Evolutionary conservation across 2,888 invertebrate species (phyloP), one percentile per base, ranked within the genome.

Genomic region (Orchesella flavescens): DNA sequence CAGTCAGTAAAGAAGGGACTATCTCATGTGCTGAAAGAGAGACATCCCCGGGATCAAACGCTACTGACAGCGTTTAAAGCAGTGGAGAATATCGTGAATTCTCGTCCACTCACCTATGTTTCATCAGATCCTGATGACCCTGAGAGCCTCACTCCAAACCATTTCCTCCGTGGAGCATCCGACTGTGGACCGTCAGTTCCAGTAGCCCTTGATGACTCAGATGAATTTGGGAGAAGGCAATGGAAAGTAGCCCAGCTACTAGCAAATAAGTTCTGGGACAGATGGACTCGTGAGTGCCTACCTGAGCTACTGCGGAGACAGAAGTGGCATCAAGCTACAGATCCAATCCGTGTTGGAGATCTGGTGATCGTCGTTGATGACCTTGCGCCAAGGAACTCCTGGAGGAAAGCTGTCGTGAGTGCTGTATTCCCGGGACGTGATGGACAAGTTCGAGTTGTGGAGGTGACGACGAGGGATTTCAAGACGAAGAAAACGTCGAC

Each of bases 311-410:
- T 72, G 15, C 1, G 15, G 1, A 1, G 79, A 13, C n/a, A 53
- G 19, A 72, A 79, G 44, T 79, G 79, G 79, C 15, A 53, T n/a
- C 12, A 34, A 0, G n/a, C 19, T 4, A 21, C 23, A 0, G 68
- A 61, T 15, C 71, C 79, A 7, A 12, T 79, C 1, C 1, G 65
- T 23, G 57, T 63, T n/a, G 79, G 72, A 49, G 79, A 72, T 17
- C 10, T 79, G 10, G 79, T 79, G 13, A 17, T 65, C 23, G n/a
- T 79, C 21, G 63, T 79, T 2, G 79, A 79, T 44, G 17, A 79
- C 5, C 65, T 21, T 4, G 15, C 4, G 13, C 79, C 79, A 15
- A 21, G 72, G 55, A 79, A 79, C n/a, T 5, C 7, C 9, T 72
- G 79, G 79, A 19, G 1, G 44, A 17, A 17, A 21, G 72, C 55